A percentile compares a stretch with the other conserved stretches of the same genome.
Evolutionary conservation across 2,888 invertebrate genomes (phyloP).

Genomic region (Synanthedon vespiformis): DNA sequence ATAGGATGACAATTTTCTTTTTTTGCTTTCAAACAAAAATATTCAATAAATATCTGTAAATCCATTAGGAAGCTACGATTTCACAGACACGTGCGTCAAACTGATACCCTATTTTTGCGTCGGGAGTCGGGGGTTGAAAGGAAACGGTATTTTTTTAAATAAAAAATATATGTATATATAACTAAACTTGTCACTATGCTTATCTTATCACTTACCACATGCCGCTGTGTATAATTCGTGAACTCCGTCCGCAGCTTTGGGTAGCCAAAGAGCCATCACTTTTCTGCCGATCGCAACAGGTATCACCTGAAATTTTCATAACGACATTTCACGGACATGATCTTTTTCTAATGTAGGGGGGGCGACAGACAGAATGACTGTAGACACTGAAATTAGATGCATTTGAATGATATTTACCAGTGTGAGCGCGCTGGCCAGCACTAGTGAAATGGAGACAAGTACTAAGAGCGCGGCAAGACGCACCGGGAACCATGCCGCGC

Average conservation of each 20-base stretch:
- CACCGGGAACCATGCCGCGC: slow-evolving; percentile 84
- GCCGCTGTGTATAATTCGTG: slow-evolving; percentile 98
- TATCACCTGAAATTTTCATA: slow-evolving; percentile 63
- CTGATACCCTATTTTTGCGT: too few species aligned
- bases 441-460: slow-evolving; percentile 86
- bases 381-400: too few species aligned
- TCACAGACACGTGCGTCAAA: too few species aligned
- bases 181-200: too few species aligned
- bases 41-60: too few species aligned
- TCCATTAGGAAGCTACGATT: too few species aligned
- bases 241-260: slow-evolving; percentile 74
- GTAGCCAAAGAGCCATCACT: slow-evolving; percentile 88
- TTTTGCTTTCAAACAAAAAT: too few species aligned
- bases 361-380: too few species aligned
- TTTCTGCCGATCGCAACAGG: slow-evolving; percentile 92
- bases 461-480: slow-evolving; percentile 75
- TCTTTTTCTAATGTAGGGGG: not conserved
- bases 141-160: not conserved
- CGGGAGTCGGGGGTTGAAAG: not conserved
- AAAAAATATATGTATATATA: not conserved
- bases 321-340: too few species aligned
- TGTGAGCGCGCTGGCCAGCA: slow-evolving; percentile 85
- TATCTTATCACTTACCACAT: slow-evolving; percentile 62
- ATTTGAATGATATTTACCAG: too few species aligned
- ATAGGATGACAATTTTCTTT: too few species aligned